Conservation (phyloP, 2,797 vertebrate species). For the Pangasius larnaudii region DNA sequence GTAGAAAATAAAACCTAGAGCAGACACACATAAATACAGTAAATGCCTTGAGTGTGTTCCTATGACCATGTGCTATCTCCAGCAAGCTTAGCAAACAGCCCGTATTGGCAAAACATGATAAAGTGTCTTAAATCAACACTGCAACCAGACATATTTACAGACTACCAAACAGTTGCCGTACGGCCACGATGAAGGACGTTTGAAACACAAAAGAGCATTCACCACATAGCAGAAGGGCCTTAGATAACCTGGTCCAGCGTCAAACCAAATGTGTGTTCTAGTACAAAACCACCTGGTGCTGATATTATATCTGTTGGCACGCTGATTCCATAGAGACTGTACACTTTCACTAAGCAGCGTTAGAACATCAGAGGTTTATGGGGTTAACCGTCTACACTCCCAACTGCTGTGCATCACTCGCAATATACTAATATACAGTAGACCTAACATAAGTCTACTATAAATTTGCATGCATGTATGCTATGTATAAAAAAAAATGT, state of each 20-base stretch:
- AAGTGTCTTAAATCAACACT: constrained; percentile 15
- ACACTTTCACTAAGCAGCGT: neutral
- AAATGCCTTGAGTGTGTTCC: neutral
- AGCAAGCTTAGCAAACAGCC: neutral
- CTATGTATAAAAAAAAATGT: neutral
- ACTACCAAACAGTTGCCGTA: neutral
- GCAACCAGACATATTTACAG: constrained; percentile 3
- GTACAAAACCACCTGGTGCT: neutral
- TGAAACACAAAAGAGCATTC: constrained; percentile 11
- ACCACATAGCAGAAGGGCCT: neutral
- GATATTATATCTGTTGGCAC: neutral
- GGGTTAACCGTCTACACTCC: neutral
- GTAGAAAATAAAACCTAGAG: neutral
- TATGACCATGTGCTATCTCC: neutral
- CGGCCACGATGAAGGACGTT: neutral
- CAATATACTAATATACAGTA: neutral
- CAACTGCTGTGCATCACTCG: neutral
- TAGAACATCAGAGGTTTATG: neutral
- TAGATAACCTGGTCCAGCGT: neutral
- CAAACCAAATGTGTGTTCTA: neutral
- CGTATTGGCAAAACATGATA: neutral
- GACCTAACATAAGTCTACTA: neutral
- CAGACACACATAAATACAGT: neutral
- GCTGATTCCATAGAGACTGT: neutral
- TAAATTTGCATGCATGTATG: neutral